phyloP scores from a whole-genome alignment of 1,140 invertebrate genomes.

The Macrocentrus cingulum region DNA sequence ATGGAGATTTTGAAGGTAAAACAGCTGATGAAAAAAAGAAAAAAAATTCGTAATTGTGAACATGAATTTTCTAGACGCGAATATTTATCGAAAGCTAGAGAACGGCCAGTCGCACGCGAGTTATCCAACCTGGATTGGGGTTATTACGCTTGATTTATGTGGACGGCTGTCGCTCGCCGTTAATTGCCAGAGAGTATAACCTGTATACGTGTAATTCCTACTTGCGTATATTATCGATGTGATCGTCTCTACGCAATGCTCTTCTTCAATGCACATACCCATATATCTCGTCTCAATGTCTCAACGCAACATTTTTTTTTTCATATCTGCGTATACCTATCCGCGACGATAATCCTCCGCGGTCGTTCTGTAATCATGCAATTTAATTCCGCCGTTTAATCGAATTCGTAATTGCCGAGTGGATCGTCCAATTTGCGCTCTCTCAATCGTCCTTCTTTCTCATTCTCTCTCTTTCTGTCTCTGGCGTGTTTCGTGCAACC shows the following conservation, averaged over 20 bases:
- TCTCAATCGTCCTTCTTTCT: conserved; percentile 1
- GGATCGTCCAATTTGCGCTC: conserved; percentile 8
- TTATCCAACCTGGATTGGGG: conserved; percentile 21
- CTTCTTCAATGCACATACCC: background rate
- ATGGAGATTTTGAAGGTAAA: too few relatives aligned
- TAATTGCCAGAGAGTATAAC: conserved; percentile 25
- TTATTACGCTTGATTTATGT: conserved; percentile 29
- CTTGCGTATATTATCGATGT: conserved; percentile 12
- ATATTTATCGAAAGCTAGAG: background rate
- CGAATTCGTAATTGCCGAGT: conserved; percentile 16
- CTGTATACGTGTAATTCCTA: conserved; percentile 16
- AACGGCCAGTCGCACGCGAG: conserved; percentile 11
- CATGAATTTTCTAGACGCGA: too few relatives aligned
- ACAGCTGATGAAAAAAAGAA: too few relatives aligned
- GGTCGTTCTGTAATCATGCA: conserved; percentile 15
- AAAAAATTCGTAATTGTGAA: too few relatives aligned
- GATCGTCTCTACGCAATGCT: conserved; percentile 5
- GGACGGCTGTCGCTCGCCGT: conserved; percentile 24
- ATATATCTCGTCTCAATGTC: conserved; percentile 6
- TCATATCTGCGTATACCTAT: too few relatives aligned
- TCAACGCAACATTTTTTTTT: too few relatives aligned
- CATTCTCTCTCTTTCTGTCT: background rate
- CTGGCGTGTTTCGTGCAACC: conserved; percentile 4
- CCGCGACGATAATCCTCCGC: conserved; percentile 8
- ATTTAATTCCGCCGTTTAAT: conserved; percentile 19